Evolutionary conservation across 2,888 invertebrate species (phyloP).

Genomic region (Sicus ferrugineus): DNA sequence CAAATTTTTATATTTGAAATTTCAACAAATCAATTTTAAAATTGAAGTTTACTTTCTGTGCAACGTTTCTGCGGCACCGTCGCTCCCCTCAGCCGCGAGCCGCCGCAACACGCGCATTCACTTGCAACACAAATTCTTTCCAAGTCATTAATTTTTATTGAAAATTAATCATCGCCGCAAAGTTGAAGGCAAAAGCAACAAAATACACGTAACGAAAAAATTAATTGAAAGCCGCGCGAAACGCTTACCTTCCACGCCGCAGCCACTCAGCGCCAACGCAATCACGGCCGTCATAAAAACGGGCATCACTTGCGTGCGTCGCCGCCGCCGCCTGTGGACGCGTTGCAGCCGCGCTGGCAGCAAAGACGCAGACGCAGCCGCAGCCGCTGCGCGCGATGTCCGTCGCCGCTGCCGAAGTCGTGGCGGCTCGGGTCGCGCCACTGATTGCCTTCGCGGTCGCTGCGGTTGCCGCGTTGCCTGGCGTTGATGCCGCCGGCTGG

Average conservation of each 20-base stretch:
- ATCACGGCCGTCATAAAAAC: conserved; percentile 59
- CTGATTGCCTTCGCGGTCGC: background rate
- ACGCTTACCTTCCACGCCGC: conserved; percentile 57
- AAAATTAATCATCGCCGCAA: background rate
- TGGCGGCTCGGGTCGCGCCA: conserved; percentile 2
- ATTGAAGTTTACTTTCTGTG: no score
- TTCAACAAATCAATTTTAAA: no score
- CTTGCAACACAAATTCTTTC: background rate
- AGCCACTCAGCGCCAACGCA: conserved; percentile 55
- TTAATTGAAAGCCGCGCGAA: background rate
- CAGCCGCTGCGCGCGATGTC: conserved; percentile 30
- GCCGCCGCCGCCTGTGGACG: conserved; percentile 37
- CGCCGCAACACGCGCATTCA: no score
- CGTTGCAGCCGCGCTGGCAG: conserved; percentile 8
- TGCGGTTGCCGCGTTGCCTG: conserved; percentile 21
- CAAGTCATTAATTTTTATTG: conserved; percentile 12
- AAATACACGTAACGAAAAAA: background rate
- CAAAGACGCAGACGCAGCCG: conserved; percentile 19
- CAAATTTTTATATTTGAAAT: no score
- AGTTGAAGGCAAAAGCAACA: background rate
- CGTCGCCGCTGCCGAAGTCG: conserved; percentile 28
- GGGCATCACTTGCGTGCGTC: conserved; percentile 45
- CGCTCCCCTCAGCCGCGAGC: no score
- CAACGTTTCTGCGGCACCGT: background rate
- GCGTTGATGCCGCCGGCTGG: conserved; percentile 21